Base-by-base conservation (phyloP, 1,140 invertebrate genomes). In the Drosophila fuyamai region DNA sequence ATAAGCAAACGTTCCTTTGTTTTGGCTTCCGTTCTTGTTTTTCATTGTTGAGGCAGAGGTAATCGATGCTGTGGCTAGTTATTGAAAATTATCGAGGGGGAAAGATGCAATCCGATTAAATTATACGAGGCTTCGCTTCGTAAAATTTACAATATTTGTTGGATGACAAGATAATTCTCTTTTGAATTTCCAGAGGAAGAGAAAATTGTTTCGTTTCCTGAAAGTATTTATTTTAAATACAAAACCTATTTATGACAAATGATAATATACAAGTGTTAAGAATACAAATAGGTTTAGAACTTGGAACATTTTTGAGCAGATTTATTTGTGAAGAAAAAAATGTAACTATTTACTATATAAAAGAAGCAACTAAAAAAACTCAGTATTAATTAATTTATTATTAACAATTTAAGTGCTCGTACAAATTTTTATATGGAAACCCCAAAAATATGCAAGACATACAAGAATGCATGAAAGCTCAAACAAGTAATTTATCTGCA, bases 1-100 rank as follows among this genome's bases (percentile, higher is more conserved):
- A 81, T 81, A 86, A 86, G 62, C 63, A 72, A 86, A 70, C 57
- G 68, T 38, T 71, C 66, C 50, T 66, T 78, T 72, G 57, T 53
- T 60, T 54, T 51, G 66, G 36, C 40, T 71, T 48, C 35, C 43
- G 3, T 18, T 32, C 27, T 27, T 44, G 18, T 36, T 41, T 41
- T 50, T 53, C 38, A 40, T 35, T 41, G 27, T 12, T n/a, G 27
- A 38, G 27, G 29, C 38, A 32, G 41, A 38, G 55, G 76, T 80
- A 89, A 88, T 88, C 73, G 79, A 76, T 82, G 67, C 60, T 23
- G 27, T n/a, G 59, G 71, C 23, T 35, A 61, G 50, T 68, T 74
- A 67, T 75, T 62, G 53, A 65, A 63, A 57, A 48, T 51, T 38
- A 70, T 32, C 10, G 61, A 18, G 10, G 57, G n/a, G 18, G 0